Percentiles rank a stretch among this genome's conserved stretches.
Evolutionary conservation across 2,888 invertebrate genomes (phyloP).

Genomic region (Pharmacophagus antenor): DNA sequence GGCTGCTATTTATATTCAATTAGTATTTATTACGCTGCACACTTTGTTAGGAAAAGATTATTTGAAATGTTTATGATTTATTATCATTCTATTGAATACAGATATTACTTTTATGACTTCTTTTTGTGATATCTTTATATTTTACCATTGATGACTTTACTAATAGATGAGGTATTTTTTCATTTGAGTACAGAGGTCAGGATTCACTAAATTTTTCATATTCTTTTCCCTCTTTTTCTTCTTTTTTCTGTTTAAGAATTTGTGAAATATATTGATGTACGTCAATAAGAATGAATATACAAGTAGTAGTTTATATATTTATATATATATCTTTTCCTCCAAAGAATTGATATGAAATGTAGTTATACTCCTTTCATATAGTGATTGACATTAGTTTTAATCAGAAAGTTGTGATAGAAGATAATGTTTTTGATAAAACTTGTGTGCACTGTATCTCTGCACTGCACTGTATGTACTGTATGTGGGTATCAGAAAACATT

Average conservation of each 20-base stretch:
- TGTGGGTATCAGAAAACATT: conserved; percentile 64
- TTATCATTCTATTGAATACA: neutral
- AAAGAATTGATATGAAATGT: no score
- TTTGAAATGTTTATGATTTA: neutral
- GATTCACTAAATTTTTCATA: no score
- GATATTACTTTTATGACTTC: neutral
- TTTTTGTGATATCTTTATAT: neutral
- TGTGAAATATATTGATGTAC: no score
- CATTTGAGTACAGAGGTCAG: neutral
- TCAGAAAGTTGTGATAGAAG: conserved; percentile 24
- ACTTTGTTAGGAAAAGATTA: neutral
- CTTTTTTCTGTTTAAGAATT: neutral
- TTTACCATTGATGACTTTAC: neutral
- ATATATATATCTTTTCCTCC: no score
- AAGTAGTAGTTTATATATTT: no score
- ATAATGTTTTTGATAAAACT: conserved; percentile 52
- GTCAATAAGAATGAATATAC: no score
- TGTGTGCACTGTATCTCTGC: conserved; percentile 35
- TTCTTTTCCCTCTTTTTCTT: no score
- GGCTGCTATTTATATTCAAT: conserved; percentile 7
- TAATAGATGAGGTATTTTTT: neutral
- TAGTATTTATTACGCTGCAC: neutral
- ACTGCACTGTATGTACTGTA: no score
- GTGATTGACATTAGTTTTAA: no score
- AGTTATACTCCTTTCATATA: no score